Evolutionary conservation across 1,140 invertebrate species (phyloP), one percentile per base, ranked within the genome.

Genomic region (Battus philenor): DNA sequence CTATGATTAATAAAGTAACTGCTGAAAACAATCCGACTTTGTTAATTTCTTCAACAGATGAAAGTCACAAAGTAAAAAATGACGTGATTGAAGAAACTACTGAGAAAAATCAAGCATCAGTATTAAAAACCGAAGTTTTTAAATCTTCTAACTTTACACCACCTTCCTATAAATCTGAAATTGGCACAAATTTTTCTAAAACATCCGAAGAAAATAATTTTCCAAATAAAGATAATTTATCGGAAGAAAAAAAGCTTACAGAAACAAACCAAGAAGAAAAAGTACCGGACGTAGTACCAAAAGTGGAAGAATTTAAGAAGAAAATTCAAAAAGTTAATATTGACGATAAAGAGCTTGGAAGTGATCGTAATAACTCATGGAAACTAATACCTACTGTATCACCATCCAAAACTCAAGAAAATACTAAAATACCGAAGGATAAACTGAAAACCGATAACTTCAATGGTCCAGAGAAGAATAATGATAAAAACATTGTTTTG

Each of bases 271-370:
- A 47, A 41, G 59, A 52, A 18, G 55, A 59, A 12, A 59, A 57
- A 38, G 20, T 51, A 27, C 13, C 54, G 26, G 38, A 54, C 17
- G 41, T 57, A 10, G 26, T 60, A 12, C 77, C 73, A n/a, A 86
- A 80, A 68, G 51, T 74, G 20, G 78, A 86, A 27, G 77, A 83
- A 32, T 71, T 77, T 34, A 83, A 81, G 54, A 83, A 84, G 50
- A 84, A 80, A 63, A 71, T 84, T 52, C 80, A 84, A 53, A 81
- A 84, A 64, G 73, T 86, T n/a, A 81, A 85, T 26, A 79, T 82
- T 32, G 76, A 79, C 29, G 78, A 85, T 9, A 79, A 81, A 48
- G 81, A 81, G 56, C 11, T 78, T 26, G 50, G 55, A 0, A 76
- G 57, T 45, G 68, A 75, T 47, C 56, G 73, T 18, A 84, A 85